A percentile compares a stretch with the other conserved stretches of the same genome.
phyloP scores from a whole-genome alignment of 2,113 vertebrate species.

The Pluvianellus socialis region DNA sequence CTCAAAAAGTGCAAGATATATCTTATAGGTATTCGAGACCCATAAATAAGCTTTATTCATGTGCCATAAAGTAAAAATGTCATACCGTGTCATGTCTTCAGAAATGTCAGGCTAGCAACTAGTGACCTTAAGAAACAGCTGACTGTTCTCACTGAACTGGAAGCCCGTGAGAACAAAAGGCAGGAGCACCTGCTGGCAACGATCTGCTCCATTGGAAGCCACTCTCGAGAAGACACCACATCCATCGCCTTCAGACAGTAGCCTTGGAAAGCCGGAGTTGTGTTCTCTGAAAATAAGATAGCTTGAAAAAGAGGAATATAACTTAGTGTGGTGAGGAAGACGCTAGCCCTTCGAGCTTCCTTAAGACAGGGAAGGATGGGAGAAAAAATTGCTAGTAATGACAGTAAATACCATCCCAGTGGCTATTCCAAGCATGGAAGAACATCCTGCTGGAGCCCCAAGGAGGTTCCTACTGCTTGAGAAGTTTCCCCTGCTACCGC shows the following conservation, averaged over 20 bases:
- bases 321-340: background rate
- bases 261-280: background rate
- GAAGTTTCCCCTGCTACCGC: accelerated
- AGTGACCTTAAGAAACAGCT: background rate
- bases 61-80: background rate
- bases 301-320: background rate
- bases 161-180: background rate
- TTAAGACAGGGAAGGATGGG: background rate
- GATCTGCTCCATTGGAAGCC: background rate
- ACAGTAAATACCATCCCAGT: background rate
- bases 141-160: background rate
- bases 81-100: background rate
- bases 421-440: no score
- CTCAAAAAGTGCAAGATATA: background rate
- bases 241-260: background rate
- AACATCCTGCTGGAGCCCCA: background rate
- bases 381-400: background rate
- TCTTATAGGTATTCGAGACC: background rate
- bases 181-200: background rate
- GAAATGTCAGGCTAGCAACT: background rate
- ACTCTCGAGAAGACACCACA: background rate
- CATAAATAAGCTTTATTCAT: background rate
- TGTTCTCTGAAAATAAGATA: background rate
- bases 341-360: background rate
- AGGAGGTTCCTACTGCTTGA: background rate